Conservation (phyloP, 2,888 invertebrate genomes). For the Halictus ligatus region DNA sequence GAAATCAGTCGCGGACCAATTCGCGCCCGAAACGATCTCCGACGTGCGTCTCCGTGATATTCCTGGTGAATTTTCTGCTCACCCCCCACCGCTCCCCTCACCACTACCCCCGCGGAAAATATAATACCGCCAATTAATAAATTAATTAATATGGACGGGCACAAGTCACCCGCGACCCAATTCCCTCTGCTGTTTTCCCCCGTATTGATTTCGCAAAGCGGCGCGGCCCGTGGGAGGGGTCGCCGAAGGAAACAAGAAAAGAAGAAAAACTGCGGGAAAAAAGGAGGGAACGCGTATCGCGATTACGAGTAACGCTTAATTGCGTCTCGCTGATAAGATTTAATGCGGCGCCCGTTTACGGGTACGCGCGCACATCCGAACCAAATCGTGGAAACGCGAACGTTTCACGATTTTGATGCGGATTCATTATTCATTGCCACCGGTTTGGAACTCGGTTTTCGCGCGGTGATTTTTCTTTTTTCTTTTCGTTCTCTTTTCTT, state of each 20-base stretch:
- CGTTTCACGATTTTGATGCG: neutral
- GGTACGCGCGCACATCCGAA: neutral
- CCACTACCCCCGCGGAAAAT: neutral
- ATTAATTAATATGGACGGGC: slow-evolving; percentile 4
- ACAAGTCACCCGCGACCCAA: neutral
- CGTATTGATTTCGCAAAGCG: neutral
- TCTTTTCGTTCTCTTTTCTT: too few relatives aligned
- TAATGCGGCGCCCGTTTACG: neutral
- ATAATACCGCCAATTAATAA: slow-evolving; percentile 7
- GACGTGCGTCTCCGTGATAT: neutral
- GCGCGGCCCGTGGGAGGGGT: neutral
- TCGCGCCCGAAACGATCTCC: neutral
- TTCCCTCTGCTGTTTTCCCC: neutral
- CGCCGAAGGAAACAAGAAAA: neutral
- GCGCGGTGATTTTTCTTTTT: neutral
- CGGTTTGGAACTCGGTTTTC: neutral
- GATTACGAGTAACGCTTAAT: slow-evolving; percentile 12
- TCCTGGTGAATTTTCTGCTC: neutral
- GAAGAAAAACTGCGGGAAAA: neutral
- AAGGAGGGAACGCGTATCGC: neutral
- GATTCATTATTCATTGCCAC: slow-evolving; percentile 2
- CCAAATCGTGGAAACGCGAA: neutral
- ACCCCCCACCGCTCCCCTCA: too few relatives aligned
- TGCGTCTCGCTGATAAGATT: neutral
- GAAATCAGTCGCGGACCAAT: neutral